Conservation (phyloP, 1,140 invertebrate genomes). For the Drosophila bocqueti region DNA sequence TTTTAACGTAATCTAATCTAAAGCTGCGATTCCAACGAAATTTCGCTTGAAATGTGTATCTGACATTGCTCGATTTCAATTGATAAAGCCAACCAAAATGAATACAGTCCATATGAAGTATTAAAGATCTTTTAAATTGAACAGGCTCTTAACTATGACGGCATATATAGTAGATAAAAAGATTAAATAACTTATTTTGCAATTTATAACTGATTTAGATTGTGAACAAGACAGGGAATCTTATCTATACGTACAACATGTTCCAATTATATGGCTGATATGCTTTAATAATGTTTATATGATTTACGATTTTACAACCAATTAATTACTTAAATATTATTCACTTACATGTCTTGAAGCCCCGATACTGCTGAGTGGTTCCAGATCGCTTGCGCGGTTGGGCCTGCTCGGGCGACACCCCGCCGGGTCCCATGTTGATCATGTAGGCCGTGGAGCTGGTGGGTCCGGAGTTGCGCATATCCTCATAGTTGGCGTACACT, state of each 20-base stretch:
- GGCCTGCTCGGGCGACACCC: background rate
- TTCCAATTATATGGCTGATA: too few species aligned
- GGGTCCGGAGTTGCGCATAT: constrained; percentile 55
- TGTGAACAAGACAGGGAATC: background rate
- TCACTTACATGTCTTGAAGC: constrained; percentile 63
- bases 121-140: background rate
- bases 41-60: background rate
- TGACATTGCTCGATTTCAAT: background rate
- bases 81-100: constrained; percentile 9
- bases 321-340: background rate
- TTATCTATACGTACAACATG: background rate
- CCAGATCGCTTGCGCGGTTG: background rate
- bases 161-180: background rate
- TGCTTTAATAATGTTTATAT: too few species aligned
- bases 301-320: too few species aligned
- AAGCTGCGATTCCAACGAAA: constrained; percentile 21
- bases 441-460: constrained; percentile 54
- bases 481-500: constrained; percentile 68
- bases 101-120: background rate
- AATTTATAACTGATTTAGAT: constrained; percentile 3
- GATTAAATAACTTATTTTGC: background rate
- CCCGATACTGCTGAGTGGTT: constrained; percentile 42
- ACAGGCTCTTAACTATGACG: background rate
- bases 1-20: constrained; percentile 16
- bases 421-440: constrained; percentile 39